These are phyloP conservation scores for Gymnothorax reevesii DNA, from an alignment of 2,797 vertebrate species.

Conservation along the genomic window DNA sequence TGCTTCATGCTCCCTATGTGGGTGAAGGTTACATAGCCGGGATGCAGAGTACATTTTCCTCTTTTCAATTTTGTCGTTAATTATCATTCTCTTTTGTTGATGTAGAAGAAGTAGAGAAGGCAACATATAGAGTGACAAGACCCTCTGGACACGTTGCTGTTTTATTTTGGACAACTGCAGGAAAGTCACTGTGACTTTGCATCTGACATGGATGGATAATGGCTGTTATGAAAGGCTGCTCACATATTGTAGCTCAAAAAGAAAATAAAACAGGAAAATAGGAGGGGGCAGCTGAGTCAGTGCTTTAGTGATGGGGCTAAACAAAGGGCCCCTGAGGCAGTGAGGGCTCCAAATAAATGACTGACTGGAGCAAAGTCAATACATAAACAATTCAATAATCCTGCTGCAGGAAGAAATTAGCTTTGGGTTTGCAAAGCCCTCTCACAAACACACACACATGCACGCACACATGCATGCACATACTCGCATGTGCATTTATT, in stretches of 20 bases:
- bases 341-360: slow-evolving; percentile 17
- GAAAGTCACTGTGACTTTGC: slow-evolving; percentile 4
- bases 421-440: background rate
- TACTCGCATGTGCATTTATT: too few relatives aligned
- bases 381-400: slow-evolving; percentile 29
- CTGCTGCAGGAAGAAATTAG: background rate
- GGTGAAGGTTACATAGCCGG: background rate
- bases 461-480: too few relatives aligned
- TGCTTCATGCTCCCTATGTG: background rate
- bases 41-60: background rate
- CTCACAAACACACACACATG: background rate
- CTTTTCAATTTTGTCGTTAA: background rate
- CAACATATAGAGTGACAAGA: background rate
- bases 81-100: too few relatives aligned
- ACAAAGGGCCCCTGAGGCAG: background rate
- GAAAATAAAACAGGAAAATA: background rate
- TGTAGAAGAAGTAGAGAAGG: background rate
- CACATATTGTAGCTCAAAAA: background rate
- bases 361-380: slow-evolving; percentile 18
- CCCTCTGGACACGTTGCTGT: background rate
- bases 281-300: background rate
- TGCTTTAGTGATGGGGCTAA: background rate
- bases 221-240: slow-evolving; percentile 13
- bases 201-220: background rate
- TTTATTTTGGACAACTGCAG: background rate